Evolutionary conservation across 2,113 vertebrate species (phyloP).

Genomic region (Scopus umbretta): DNA sequence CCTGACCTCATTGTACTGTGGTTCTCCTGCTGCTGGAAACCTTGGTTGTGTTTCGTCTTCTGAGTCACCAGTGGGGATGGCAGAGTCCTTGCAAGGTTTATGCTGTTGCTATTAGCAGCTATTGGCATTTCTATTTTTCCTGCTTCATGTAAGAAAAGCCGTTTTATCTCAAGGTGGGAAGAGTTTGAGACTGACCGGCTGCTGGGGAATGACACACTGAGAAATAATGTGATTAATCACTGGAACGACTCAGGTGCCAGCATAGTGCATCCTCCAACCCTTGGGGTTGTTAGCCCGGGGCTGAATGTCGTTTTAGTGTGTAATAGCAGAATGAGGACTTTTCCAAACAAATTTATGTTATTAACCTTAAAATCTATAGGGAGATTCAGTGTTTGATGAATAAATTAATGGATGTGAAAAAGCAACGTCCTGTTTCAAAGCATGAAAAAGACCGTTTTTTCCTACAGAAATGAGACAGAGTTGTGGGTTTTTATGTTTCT

Average conservation of each 20-base stretch:
- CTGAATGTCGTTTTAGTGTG: not conserved
- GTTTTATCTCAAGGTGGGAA: not conserved
- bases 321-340: not conserved
- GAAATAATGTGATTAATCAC: not conserved
- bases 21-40: not conserved
- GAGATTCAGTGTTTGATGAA: not conserved
- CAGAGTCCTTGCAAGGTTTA: not conserved
- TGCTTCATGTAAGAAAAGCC: not conserved
- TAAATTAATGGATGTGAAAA: not conserved
- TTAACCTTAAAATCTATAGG: not conserved
- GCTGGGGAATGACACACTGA: not conserved
- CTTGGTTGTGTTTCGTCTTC: not conserved
- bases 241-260: not conserved
- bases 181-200: not conserved
- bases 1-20: fast-evolving
- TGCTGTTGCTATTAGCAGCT: not conserved
- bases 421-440: not conserved
- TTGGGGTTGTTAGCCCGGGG: fast-evolving
- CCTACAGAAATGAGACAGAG: not conserved
- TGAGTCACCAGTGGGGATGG: not conserved
- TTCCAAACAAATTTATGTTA: not conserved
- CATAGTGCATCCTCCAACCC: not conserved
- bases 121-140: not conserved
- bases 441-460: fast-evolving
- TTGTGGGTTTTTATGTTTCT: not conserved